A percentile compares a stretch with the other conserved stretches of the same genome.
phyloP scores from a whole-genome alignment of 2,113 vertebrate genomes.

The Pungitius pungitius region DNA sequence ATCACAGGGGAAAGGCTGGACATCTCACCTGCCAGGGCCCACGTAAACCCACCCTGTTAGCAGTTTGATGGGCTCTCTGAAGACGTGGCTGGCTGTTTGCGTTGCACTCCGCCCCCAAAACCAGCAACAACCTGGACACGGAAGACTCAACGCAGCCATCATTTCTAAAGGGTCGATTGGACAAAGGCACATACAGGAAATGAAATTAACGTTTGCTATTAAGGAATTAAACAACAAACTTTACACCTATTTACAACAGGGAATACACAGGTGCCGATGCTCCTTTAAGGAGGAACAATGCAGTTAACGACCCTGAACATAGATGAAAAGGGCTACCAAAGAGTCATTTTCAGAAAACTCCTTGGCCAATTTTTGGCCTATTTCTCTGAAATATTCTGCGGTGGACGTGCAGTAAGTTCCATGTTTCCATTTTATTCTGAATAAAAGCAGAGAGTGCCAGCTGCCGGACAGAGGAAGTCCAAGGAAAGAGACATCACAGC shows the following conservation, averaged over 20 bases:
- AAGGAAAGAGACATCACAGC: slow-evolving; percentile 3
- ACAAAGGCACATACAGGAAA: not conserved
- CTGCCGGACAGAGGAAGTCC: slow-evolving; percentile 9
- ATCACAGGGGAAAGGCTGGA: slow-evolving; percentile 54
- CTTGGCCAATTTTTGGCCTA: not conserved
- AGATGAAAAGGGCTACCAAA: not conserved
- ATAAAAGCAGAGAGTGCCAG: not conserved
- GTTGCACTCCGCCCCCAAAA: slow-evolving; percentile 25
- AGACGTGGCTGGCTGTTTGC: slow-evolving; percentile 30
- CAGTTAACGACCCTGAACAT: slow-evolving; percentile 1
- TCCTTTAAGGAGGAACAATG: slow-evolving; percentile 9
- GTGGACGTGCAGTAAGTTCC: not conserved
- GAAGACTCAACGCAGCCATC: too few relatives aligned
- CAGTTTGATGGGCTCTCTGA: slow-evolving; percentile 36
- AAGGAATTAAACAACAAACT: not conserved
- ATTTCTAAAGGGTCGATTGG: not conserved
- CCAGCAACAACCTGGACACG: too few relatives aligned
- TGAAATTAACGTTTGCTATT: not conserved
- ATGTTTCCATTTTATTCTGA: not conserved
- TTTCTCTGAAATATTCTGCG: not conserved
- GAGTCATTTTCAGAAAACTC: not conserved
- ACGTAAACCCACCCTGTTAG: slow-evolving; percentile 62
- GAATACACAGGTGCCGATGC: slow-evolving; percentile 12
- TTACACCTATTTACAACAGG: not conserved
- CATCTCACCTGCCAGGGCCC: slow-evolving; percentile 51